phyloP scores from a whole-genome alignment of 2,888 invertebrate species.

The Stegana nigrithorax region DNA sequence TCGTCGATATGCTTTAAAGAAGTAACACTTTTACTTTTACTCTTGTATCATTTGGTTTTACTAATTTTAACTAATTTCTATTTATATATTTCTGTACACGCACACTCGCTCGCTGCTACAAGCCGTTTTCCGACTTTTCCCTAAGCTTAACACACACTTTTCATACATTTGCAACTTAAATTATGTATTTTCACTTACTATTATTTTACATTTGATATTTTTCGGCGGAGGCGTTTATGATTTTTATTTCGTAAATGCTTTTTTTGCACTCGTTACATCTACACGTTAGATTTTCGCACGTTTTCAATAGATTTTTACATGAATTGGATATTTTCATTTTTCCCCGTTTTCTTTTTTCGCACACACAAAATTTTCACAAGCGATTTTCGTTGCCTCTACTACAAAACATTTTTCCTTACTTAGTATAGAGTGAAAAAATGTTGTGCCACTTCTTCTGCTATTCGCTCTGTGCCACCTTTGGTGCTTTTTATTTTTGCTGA shows the following conservation, averaged over 20 bases:
- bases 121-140: background rate
- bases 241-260: conserved; percentile 9
- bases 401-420: conserved; percentile 43
- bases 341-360: background rate
- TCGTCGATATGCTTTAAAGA: conserved; percentile 38
- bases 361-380: conserved; percentile 31
- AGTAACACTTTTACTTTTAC: conserved; percentile 22
- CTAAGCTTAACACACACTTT: too few species aligned
- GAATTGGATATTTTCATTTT: conserved; percentile 20
- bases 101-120: background rate
- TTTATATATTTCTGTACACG: conserved; percentile 11
- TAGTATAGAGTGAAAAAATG: conserved; percentile 53
- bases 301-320: conserved; percentile 18
- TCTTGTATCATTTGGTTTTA: conserved; percentile 10
- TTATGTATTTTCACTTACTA: background rate
- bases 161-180: background rate
- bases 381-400: conserved; percentile 27
- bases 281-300: conserved; percentile 8
- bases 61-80: conserved; percentile 15
- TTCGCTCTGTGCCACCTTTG: background rate
- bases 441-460: conserved; percentile 14
- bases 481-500: conserved; percentile 43
- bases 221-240: conserved; percentile 1
- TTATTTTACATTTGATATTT: conserved; percentile 8
- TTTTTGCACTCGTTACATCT: conserved; percentile 20